Base-by-base conservation (phyloP, 2,888 invertebrate genomes). In the Cataglyphis livida region DNA sequence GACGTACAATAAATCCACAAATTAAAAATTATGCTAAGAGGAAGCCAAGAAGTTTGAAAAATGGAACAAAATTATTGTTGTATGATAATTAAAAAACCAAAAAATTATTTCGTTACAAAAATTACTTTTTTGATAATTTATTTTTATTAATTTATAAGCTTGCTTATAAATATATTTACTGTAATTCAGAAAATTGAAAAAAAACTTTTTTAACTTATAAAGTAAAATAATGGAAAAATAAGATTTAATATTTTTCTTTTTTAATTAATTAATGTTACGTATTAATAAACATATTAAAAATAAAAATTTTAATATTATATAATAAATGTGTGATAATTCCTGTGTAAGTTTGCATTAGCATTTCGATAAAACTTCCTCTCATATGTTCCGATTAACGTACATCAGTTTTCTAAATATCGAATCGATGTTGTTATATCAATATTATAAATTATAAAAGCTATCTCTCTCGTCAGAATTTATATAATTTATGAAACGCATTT, bases 331-430 rank as follows among this genome's bases (percentile, higher is more conserved):
- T 35, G 32, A 25, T 35, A 65, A 0, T 18, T 25, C 1, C 18
- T n/a, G n/a, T 51, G 6, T 21, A 38, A 65, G 25, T 7, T 0
- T 18, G 6, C n/a, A 18, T 54, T 54, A 76, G 66, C 38, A 66
- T 54, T 76, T 12, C 3, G 48, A 21, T 48, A 44, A 48, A 21
- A 12, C 51, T 68, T 51, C 3, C n/a, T 18, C 0, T 25, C 18
- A 25, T 18, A 9, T 28, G 7, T 59, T 54, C 12, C 25, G n/a
- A n/a, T 66, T 66, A 75, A 75, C 35, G 38, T 12, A 51, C 38
- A 57, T 70, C 41, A 78, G 44, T 78, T 78, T 57, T 70, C 21
- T 21, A 70, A 70, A 68, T 64, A 68, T 10, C 28, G 21, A 41
- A 78, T 70, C 28, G 41, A 10, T 54, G 21, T n/a, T 35, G 38